Conservation (phyloP, 2,797 vertebrate genomes). For the Lates japonicus region DNA sequence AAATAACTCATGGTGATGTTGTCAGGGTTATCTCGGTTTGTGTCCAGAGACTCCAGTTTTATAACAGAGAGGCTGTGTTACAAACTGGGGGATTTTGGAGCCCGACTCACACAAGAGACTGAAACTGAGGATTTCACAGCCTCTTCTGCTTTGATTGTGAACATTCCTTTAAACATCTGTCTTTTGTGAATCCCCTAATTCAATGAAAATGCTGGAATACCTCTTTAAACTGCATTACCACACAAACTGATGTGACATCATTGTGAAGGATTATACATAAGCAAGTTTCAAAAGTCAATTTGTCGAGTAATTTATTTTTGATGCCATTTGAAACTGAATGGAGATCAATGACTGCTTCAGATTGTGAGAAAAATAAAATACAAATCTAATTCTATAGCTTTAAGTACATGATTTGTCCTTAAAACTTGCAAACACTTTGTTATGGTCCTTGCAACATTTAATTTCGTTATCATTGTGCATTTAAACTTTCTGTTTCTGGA, state of each 20-base stretch:
- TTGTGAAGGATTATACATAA: not conserved
- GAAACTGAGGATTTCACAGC: not conserved
- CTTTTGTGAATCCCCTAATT: not conserved
- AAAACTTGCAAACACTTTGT: not conserved
- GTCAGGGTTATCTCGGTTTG: not conserved
- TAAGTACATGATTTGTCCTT: not conserved
- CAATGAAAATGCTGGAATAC: not conserved
- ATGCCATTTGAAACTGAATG: not conserved
- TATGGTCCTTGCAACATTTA: not conserved
- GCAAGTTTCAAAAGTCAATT: not conserved
- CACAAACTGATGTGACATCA: not conserved
- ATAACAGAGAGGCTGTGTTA: not conserved
- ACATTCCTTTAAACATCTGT: not conserved
- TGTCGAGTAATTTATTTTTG: not conserved
- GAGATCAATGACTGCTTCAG: not conserved
- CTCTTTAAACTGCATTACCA: not conserved
- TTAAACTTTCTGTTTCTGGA: not conserved
- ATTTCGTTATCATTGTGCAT: not conserved
- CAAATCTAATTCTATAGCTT: no score
- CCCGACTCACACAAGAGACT: not conserved
- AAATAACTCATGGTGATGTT: not conserved
- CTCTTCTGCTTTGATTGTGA: not conserved
- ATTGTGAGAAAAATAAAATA: no score
- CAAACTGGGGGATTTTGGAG: not conserved
- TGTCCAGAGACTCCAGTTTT: not conserved